phyloP scores from a whole-genome alignment of 1,140 invertebrate species.

The Drosophila athabasca region DNA sequence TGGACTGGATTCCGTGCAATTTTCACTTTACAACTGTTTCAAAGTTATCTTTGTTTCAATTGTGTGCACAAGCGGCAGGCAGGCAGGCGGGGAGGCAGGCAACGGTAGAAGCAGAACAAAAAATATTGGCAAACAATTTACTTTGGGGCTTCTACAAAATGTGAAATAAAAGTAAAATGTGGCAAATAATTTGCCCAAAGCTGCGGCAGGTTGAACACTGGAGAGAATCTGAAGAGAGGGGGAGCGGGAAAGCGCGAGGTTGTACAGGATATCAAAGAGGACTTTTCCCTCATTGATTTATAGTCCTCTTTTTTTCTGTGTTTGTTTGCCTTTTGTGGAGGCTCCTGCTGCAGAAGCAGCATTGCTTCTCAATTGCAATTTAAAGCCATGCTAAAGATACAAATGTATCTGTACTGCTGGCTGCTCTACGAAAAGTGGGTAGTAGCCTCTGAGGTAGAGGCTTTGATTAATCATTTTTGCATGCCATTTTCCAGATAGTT shows the following conservation, averaged over 20 bases:
- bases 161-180: conserved; percentile 68
- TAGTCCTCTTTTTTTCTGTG: conserved; percentile 47
- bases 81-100: conserved; percentile 21
- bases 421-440: conserved; percentile 8
- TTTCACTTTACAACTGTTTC: conserved; percentile 83
- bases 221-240: neutral
- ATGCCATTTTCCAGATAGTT: conserved; percentile 61
- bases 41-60: conserved; percentile 83
- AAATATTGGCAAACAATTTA: conserved; percentile 83
- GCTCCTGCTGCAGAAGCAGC: too few relatives aligned
- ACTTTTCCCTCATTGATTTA: conserved; percentile 73
- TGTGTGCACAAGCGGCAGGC: conserved; percentile 54
- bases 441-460: conserved; percentile 19
- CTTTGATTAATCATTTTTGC: conserved; percentile 68
- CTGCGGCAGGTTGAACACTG: conserved; percentile 71
- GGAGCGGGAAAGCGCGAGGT: neutral
- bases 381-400: conserved; percentile 29
- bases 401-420: conserved; percentile 35
- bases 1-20: conserved; percentile 74
- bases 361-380: conserved; percentile 48
- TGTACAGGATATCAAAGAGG: conserved; percentile 69
- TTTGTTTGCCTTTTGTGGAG: neutral
- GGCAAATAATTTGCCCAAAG: conserved; percentile 83
- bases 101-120: conserved; percentile 20
- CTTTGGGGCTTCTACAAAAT: conserved; percentile 48